Conservation (phyloP, 2,797 vertebrate genomes). For the Emys orbicularis region DNA sequence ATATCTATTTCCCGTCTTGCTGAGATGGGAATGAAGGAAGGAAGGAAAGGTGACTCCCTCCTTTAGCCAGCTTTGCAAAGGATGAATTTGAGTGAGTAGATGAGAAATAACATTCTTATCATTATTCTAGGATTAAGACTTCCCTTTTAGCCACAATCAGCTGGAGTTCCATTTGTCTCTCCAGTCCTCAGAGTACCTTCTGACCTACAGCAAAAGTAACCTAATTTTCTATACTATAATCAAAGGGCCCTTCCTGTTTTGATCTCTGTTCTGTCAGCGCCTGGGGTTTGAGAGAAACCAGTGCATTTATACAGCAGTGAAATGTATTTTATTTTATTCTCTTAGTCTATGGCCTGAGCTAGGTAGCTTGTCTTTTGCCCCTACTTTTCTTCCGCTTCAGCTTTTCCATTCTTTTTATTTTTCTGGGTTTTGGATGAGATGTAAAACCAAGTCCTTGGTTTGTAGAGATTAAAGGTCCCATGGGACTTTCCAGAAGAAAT, state of each 20-base stretch:
- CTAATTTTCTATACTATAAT: neutral
- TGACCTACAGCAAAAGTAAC: neutral
- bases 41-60: neutral
- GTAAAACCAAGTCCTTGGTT: neutral
- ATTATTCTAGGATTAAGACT: neutral
- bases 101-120: neutral
- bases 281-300: neutral
- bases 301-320: neutral
- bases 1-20: neutral
- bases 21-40: neutral
- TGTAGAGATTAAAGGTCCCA: neutral
- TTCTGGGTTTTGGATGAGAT: neutral
- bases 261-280: neutral
- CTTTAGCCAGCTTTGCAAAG: neutral
- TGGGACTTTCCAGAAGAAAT: neutral
- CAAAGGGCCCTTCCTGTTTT: neutral
- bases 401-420: neutral
- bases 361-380: neutral
- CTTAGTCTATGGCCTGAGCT: accelerated
- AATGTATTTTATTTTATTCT: neutral
- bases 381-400: neutral
- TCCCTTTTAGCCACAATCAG: neutral
- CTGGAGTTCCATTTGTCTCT: neutral
- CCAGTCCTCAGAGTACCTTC: neutral
- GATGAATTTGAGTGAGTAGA: neutral